These are phyloP conservation scores for Siniperca obscura DNA, from an alignment of 2,797 vertebrate genomes.

Conservation along the genomic window DNA sequence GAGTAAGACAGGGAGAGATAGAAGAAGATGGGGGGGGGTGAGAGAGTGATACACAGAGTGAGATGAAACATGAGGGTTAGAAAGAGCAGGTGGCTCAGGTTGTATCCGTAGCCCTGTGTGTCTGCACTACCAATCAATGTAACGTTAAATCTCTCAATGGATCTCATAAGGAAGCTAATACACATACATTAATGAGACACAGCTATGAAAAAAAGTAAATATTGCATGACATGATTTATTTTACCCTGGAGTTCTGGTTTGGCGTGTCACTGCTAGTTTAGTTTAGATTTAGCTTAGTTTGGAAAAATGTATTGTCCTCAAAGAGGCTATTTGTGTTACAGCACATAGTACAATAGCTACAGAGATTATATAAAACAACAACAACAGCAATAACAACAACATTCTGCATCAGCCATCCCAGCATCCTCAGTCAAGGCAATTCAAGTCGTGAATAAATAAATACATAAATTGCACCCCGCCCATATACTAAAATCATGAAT, in stretches of 20 bases:
- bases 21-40: not conserved
- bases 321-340: too few relatives aligned
- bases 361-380: too few relatives aligned
- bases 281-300: too few relatives aligned
- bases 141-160: not conserved
- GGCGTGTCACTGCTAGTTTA: not conserved
- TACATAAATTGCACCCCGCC: too few relatives aligned
- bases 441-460: too few relatives aligned
- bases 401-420: too few relatives aligned
- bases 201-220: not conserved
- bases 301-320: too few relatives aligned
- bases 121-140: conserved; percentile 45
- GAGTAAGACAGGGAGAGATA: conserved; percentile 23
- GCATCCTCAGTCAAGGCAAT: too few relatives aligned
- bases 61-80: conserved; percentile 56
- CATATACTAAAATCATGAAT: too few relatives aligned
- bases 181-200: not conserved
- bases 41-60: conserved; percentile 10
- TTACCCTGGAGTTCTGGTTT: not conserved
- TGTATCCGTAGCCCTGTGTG: conserved; percentile 17
- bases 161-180: not conserved
- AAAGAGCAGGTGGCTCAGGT: conserved; percentile 50
- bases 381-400: too few relatives aligned
- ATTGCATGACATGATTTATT: not conserved
- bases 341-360: too few relatives aligned